These are phyloP conservation scores for Sus cebifrons DNA, from an alignment of 2,797 vertebrate species.

Conservation along the genomic window DNA sequence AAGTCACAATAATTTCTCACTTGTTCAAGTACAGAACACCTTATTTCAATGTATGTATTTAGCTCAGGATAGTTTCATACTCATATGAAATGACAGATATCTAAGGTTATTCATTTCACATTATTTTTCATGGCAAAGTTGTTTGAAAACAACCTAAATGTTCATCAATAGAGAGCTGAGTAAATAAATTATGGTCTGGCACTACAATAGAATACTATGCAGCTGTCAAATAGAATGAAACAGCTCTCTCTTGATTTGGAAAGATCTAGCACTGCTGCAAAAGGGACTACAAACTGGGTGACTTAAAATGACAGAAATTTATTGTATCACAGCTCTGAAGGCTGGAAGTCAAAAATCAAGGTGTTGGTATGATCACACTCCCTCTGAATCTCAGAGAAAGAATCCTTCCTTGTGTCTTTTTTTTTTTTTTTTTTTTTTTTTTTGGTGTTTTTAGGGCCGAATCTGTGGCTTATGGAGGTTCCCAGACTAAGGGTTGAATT, in stretches of 20 bases:
- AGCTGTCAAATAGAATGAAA: background rate
- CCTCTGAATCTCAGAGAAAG: background rate
- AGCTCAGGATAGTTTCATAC: background rate
- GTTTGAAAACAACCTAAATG: slow-evolving; percentile 29
- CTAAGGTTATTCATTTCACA: background rate
- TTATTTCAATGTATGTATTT: slow-evolving; percentile 39
- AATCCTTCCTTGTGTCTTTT: background rate
- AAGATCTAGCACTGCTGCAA: background rate
- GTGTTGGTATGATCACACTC: background rate
- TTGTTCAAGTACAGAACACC: slow-evolving; percentile 10
- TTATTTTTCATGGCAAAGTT: slow-evolving; percentile 39
- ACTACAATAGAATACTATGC: background rate
- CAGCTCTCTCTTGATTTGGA: background rate
- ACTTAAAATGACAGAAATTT: background rate
- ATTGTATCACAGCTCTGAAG: background rate
- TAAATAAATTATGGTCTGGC: background rate
- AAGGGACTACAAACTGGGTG: background rate
- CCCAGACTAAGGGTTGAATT: too few species aligned
- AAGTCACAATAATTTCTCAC: slow-evolving; percentile 42
- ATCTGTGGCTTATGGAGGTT: too few species aligned
- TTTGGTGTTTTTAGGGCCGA: too few species aligned
- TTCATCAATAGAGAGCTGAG: background rate
- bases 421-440: too few species aligned
- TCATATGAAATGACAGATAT: background rate
- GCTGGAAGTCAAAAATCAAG: background rate